phyloP scores from a whole-genome alignment of 2,888 invertebrate genomes.

The Thera obeliscata region DNA sequence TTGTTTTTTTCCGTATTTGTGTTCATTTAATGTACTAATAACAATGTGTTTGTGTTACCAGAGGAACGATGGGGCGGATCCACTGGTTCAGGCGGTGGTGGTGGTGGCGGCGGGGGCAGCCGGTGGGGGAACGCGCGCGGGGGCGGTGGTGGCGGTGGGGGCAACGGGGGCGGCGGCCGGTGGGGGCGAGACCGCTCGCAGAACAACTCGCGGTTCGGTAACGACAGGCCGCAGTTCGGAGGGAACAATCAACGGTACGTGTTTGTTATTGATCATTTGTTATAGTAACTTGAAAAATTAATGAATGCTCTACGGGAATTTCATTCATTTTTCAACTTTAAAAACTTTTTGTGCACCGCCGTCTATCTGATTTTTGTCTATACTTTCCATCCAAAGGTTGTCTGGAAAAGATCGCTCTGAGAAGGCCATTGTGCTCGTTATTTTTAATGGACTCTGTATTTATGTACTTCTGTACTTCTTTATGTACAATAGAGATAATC shows the following conservation, averaged over 20 bases:
- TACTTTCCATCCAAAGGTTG: too few species aligned
- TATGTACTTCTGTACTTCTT: too few species aligned
- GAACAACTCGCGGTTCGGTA: conserved; percentile 49
- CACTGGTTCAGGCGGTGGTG: conserved; percentile 53
- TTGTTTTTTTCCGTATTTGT: too few species aligned
- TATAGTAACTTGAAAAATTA: too few species aligned
- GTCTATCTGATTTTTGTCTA: too few species aligned
- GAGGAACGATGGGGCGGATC: conserved; percentile 63
- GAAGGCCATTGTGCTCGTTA: too few species aligned
- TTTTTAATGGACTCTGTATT: too few species aligned
- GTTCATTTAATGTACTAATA: background rate
- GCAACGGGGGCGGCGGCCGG: conserved; percentile 57
- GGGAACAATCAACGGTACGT: conserved; percentile 37
- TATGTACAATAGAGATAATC: too few species aligned
- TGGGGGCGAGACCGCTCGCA: conserved; percentile 54
- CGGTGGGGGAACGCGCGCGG: conserved; percentile 45
- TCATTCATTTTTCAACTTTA: too few species aligned
- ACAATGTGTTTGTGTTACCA: conserved; percentile 34
- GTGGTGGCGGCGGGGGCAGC: conserved; percentile 59
- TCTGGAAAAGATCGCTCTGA: too few species aligned
- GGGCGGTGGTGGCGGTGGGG: conserved; percentile 58
- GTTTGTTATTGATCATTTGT: background rate
- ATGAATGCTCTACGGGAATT: too few species aligned
- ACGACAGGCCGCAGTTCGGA: conserved; percentile 39
- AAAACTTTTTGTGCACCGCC: too few species aligned